These are phyloP conservation scores for Aphidius gifuensis DNA, from an alignment of 1,140 invertebrate genomes.

Conservation along the genomic window DNA sequence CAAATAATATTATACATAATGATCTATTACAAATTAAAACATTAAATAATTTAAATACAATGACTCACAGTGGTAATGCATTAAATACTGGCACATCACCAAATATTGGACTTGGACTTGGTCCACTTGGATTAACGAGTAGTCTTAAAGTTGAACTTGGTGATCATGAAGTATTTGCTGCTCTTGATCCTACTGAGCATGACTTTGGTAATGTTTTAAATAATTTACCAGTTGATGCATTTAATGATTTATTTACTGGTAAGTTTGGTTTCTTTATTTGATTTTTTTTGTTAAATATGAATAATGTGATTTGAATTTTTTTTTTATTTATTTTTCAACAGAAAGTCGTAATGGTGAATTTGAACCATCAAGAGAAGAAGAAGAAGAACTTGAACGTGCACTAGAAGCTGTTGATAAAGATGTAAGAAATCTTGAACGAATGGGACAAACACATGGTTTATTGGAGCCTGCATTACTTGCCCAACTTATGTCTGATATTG, in stretches of 20 bases:
- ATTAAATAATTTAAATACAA: conserved; percentile 46
- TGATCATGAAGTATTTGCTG: conserved; percentile 55
- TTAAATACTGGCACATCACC: conserved; percentile 44
- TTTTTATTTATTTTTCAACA: conserved; percentile 34
- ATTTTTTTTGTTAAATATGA: background rate
- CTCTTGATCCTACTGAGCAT: conserved; percentile 72
- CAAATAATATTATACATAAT: conserved; percentile 39
- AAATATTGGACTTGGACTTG: conserved; percentile 39
- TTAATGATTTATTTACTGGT: conserved; percentile 84
- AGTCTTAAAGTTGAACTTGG: conserved; percentile 50
- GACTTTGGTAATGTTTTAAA: conserved; percentile 85
- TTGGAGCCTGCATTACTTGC: conserved; percentile 54
- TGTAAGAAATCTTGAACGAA: conserved; percentile 71
- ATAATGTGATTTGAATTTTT: background rate
- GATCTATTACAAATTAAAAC: conserved; percentile 46
- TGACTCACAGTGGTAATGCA: conserved; percentile 34
- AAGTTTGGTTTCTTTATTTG: conserved; percentile 31
- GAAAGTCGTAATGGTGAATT: conserved; percentile 71
- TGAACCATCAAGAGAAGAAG: conserved; percentile 72
- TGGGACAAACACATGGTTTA: conserved; percentile 63
- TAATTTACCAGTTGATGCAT: conserved; percentile 86
- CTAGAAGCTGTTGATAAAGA: conserved; percentile 78
- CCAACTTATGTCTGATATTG: conserved; percentile 55
- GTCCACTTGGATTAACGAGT: conserved; percentile 43
- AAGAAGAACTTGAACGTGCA: conserved; percentile 79